Conservation (phyloP, 2,888 invertebrate species). For the Arctia plantaginis region DNA sequence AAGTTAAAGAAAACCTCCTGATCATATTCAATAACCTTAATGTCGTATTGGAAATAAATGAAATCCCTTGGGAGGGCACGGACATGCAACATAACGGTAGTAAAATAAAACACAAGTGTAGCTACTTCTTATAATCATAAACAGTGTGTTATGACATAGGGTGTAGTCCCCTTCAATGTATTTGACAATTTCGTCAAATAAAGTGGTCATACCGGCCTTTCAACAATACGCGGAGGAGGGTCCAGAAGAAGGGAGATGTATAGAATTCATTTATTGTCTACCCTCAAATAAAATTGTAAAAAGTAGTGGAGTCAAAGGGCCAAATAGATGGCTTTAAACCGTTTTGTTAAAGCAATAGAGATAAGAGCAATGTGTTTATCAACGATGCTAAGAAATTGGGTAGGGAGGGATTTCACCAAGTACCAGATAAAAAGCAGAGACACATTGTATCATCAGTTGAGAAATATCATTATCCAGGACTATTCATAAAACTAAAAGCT, state of each 20-base stretch:
- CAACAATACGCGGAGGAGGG: conserved; percentile 5
- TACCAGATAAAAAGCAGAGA: background rate
- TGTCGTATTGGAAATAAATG: conserved; percentile 14
- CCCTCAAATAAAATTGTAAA: background rate
- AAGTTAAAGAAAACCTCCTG: background rate
- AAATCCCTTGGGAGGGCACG: conserved; percentile 8
- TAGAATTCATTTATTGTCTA: background rate
- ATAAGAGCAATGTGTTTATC: background rate
- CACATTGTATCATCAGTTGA: background rate
- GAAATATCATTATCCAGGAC: background rate
- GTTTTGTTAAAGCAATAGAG: background rate
- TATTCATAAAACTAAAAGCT: background rate
- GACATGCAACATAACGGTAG: conserved; percentile 11
- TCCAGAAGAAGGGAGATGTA: background rate
- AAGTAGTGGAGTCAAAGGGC: background rate
- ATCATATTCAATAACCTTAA: conserved; percentile 5
- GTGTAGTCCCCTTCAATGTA: conserved; percentile 26
- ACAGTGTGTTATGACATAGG: conserved; percentile 41
- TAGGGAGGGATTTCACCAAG: background rate
- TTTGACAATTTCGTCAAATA: conserved; percentile 14
- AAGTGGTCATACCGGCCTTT: conserved; percentile 16
- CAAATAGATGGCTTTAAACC: background rate
- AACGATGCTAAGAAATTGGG: background rate
- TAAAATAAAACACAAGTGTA: conserved; percentile 28
- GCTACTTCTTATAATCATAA: conserved; percentile 45